Conservation (phyloP, 2,888 invertebrate genomes). For the Euzophera pinguis region DNA sequence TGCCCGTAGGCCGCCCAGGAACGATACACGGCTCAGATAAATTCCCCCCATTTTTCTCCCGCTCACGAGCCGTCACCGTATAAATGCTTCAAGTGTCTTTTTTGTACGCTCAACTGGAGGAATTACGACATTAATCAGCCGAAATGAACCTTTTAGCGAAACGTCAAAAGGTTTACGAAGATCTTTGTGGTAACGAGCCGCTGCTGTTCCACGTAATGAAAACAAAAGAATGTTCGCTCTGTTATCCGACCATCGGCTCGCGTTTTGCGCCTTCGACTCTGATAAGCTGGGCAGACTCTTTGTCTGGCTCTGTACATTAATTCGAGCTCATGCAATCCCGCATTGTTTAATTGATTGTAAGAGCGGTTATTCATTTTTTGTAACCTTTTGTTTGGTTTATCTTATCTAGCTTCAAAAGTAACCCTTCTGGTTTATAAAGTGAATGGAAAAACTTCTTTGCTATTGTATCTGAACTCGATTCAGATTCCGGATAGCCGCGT, state of each 20-base stretch:
- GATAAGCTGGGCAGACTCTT: constrained; percentile 59
- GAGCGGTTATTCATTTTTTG: constrained; percentile 47
- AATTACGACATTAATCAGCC: constrained; percentile 72
- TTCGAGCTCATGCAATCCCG: constrained; percentile 55
- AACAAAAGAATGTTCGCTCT: constrained; percentile 63
- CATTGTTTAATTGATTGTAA: constrained; percentile 66
- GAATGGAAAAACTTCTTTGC: constrained; percentile 46
- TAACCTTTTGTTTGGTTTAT: constrained; percentile 35
- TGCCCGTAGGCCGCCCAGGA: constrained; percentile 36
- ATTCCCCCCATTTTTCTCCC: constrained; percentile 63
- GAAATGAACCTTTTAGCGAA: constrained; percentile 74
- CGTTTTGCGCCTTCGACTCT: constrained; percentile 39
- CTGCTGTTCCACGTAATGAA: constrained; percentile 50
- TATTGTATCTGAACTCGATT: constrained; percentile 49
- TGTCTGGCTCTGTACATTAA: constrained; percentile 67
- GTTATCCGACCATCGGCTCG: constrained; percentile 42
- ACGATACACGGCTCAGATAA: constrained; percentile 58
- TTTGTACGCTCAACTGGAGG: constrained; percentile 58
- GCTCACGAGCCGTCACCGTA: constrained; percentile 56
- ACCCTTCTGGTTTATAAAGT: constrained; percentile 23
- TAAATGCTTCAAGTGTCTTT: constrained; percentile 60
- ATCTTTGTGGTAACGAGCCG: constrained; percentile 54
- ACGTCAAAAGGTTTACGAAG: constrained; percentile 70
- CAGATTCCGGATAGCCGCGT: constrained; percentile 42
- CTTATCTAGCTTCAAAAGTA: constrained; percentile 12